Conservation (phyloP, 2,888 invertebrate species). For the Rotaria macrura region DNA sequence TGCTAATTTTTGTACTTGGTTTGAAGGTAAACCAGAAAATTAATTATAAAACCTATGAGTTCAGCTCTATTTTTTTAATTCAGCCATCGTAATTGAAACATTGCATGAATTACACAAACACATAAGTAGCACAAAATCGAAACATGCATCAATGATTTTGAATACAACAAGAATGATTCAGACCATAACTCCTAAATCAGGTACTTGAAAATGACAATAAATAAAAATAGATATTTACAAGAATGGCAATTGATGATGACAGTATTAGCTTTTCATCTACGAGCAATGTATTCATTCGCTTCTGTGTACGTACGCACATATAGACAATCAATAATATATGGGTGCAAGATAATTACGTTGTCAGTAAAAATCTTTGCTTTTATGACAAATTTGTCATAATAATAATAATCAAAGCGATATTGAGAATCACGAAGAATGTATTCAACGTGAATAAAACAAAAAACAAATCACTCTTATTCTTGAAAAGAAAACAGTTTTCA, state of each 20-base stretch:
- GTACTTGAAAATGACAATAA: neutral
- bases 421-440: no score
- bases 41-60: neutral
- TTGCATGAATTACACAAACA: neutral
- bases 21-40: neutral
- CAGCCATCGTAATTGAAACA: conserved; percentile 9
- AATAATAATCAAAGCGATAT: no score
- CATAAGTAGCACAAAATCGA: neutral
- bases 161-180: neutral
- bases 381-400: no score
- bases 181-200: neutral
- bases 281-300: no score
- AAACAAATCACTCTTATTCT: no score
- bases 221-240: neutral
- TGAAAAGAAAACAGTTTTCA: no score
- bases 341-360: neutral
- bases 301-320: neutral
- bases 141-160: neutral
- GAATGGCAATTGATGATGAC: neutral
- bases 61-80: neutral
- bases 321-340: neutral
- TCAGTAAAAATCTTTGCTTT: no score
- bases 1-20: conserved; percentile 32
- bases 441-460: no score
- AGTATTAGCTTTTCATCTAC: neutral